These are phyloP conservation scores for Drosophila nigritarsus DNA, from an alignment of 2,888 invertebrate species.

Conservation along the genomic window DNA sequence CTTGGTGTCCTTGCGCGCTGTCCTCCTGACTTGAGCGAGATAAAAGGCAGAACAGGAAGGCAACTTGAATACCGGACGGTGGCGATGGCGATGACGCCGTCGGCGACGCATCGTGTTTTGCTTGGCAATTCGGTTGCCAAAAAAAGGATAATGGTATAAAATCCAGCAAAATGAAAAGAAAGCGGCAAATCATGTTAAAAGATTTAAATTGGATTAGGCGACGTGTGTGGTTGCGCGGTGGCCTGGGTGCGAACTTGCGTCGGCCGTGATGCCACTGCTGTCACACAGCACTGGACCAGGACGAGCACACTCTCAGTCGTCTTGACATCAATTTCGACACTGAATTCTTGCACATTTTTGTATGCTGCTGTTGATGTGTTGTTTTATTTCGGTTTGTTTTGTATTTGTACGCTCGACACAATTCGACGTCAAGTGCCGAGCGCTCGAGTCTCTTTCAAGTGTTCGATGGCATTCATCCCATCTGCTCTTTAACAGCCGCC, in stretches of 20 bases:
- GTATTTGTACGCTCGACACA: conserved; percentile 76
- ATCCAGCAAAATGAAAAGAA: conserved; percentile 80
- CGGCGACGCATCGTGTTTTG: conserved; percentile 44
- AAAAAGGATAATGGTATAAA: conserved; percentile 78
- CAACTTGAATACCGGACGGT: conserved; percentile 62
- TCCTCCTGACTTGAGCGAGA: conserved; percentile 57
- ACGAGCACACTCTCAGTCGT: conserved; percentile 50
- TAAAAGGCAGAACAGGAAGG: conserved; percentile 75
- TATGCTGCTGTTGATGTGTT: conserved; percentile 26
- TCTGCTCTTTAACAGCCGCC: conserved; percentile 71
- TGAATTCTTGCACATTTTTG: conserved; percentile 57
- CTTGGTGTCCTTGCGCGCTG: conserved; percentile 62
- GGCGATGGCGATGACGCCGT: conserved; percentile 9
- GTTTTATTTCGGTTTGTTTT: conserved; percentile 49
- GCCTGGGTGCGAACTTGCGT: conserved; percentile 52
- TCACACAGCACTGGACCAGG: conserved; percentile 12
- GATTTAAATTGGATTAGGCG: conserved; percentile 82
- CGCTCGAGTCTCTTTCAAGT: conserved; percentile 59
- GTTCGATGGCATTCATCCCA: conserved; percentile 73
- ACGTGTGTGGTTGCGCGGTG: conserved; percentile 45
- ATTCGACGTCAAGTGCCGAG: conserved; percentile 65
- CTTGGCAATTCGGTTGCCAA: conserved; percentile 63
- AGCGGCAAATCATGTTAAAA: conserved; percentile 82
- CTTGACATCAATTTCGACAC: conserved; percentile 77
- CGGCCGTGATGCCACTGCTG: conserved; percentile 48